These are phyloP conservation scores for Coenobita brevimanus DNA, from an alignment of 1,140 invertebrate species.

Conservation along the genomic window DNA sequence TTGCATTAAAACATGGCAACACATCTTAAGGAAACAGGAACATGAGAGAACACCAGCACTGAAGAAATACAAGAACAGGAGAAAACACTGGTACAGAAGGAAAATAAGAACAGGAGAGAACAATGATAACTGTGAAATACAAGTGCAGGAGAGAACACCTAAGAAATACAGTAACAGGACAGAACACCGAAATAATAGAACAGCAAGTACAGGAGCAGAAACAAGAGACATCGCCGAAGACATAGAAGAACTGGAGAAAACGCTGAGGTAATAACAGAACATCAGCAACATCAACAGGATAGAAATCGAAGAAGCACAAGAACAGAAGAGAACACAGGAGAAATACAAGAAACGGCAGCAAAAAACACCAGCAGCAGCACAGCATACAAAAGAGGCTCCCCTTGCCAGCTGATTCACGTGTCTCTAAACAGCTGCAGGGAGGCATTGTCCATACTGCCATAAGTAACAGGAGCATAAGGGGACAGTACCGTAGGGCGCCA, in stretches of 20 bases:
- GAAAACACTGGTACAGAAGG: neutral
- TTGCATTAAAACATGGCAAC: too few species aligned
- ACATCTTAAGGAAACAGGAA: neutral
- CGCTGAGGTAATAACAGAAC: neutral
- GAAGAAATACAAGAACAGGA: neutral
- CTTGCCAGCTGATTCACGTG: too few species aligned
- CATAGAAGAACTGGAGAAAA: neutral
- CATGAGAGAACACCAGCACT: neutral
- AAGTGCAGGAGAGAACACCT: too few species aligned
- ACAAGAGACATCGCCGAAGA: neutral
- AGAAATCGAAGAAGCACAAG: neutral
- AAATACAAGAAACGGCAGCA: neutral
- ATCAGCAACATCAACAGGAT: neutral
- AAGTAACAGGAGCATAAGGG: neutral
- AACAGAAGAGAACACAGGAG: neutral
- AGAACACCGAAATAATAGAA: neutral
- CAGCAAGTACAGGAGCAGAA: neutral
- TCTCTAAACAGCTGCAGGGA: too few species aligned
- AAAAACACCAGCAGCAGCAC: neutral
- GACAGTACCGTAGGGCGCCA: too few species aligned
- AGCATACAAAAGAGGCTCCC: too few species aligned
- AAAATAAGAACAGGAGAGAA: neutral
- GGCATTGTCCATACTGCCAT: neutral
- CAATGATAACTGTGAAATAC: neutral
- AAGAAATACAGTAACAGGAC: neutral